These are phyloP conservation scores for Corvus moneduloides DNA, from an alignment of 2,113 vertebrate species.

Conservation along the genomic window DNA sequence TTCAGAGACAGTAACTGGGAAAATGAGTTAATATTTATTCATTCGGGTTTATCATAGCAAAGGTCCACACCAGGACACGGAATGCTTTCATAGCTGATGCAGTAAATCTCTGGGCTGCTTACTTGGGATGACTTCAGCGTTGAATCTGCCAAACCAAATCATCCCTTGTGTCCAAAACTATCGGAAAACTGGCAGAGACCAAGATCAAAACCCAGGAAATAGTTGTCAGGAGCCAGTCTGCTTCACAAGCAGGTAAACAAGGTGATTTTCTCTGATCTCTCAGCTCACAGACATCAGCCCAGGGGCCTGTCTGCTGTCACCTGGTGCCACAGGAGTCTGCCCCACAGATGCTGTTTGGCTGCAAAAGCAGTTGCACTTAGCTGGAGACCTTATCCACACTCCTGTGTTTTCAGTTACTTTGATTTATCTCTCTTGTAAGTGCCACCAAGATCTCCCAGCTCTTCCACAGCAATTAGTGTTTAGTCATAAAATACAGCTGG, in stretches of 20 bases:
- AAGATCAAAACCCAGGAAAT: conserved; percentile 35
- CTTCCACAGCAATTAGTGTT: background rate
- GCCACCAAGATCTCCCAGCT: background rate
- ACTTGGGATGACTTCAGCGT: background rate
- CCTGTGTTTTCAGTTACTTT: background rate
- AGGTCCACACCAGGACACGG: background rate
- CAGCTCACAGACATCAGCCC: background rate
- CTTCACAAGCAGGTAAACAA: conserved; percentile 36
- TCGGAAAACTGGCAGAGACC: background rate
- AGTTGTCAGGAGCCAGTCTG: conserved; percentile 3
- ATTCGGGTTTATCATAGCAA: background rate
- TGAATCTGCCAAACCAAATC: conserved; percentile 33
- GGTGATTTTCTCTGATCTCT: background rate
- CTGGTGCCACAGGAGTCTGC: background rate
- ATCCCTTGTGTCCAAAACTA: background rate
- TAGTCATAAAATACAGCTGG: background rate
- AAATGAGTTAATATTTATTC: background rate
- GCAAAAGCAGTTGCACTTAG: background rate
- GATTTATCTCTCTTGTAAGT: background rate
- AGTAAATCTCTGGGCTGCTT: background rate
- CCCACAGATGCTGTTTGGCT: background rate
- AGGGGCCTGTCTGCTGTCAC: background rate
- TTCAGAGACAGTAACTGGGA: background rate
- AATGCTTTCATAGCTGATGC: background rate
- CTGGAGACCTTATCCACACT: background rate